These are phyloP conservation scores for Felis chaus DNA, from an alignment of 2,113 vertebrate species.

Conservation along the genomic window DNA sequence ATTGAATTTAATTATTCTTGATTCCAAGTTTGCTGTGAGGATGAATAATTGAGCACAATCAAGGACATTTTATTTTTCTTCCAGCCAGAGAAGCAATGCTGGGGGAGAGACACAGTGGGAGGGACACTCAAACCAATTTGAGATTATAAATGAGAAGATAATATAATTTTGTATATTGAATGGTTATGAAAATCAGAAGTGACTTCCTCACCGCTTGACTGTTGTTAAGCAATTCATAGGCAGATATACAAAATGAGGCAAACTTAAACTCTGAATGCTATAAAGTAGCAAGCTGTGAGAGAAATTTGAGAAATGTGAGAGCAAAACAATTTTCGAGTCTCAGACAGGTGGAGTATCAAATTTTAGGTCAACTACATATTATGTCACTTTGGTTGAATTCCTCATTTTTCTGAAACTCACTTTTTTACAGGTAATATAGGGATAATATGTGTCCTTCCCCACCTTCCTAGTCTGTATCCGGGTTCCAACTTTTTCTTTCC, in stretches of 20 bases:
- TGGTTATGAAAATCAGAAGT: conserved; percentile 42
- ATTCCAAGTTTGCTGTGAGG: conserved; percentile 56
- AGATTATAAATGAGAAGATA: conserved; percentile 53
- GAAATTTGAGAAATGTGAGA: neutral
- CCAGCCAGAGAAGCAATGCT: neutral
- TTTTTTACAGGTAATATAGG: neutral
- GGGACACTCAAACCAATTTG: conserved; percentile 52
- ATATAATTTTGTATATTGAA: conserved; percentile 41
- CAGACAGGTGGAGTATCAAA: neutral
- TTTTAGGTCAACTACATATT: neutral
- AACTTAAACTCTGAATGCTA: neutral
- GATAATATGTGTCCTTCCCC: neutral
- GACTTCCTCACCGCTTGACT: conserved; percentile 13
- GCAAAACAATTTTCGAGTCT: neutral
- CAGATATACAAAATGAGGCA: conserved; percentile 14
- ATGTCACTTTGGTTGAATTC: neutral
- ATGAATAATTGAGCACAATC: conserved; percentile 60
- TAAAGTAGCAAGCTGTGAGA: neutral
- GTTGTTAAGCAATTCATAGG: conserved; percentile 15
- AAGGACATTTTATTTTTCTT: conserved; percentile 23
- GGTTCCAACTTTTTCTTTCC: neutral
- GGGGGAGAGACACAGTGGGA: neutral
- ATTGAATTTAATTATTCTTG: conserved; percentile 56
- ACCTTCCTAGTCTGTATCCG: neutral
- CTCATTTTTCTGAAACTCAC: neutral